Conservation (phyloP, 2,888 invertebrate genomes). For the Didymodactylos carnosus region DNA sequence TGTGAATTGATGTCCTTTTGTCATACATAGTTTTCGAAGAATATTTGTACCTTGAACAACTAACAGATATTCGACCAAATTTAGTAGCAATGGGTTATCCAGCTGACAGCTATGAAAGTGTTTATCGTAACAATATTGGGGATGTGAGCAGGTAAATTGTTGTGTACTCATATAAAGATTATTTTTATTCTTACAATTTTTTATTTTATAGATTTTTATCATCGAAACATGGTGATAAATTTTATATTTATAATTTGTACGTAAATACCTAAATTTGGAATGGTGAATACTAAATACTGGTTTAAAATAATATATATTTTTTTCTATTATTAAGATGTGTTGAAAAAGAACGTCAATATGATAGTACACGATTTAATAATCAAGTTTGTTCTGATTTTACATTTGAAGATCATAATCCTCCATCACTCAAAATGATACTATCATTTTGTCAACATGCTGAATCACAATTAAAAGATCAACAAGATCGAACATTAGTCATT, state of each 20-base stretch:
- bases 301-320: neutral
- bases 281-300: neutral
- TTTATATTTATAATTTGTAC: neutral
- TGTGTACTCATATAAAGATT: neutral
- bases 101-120: constrained; percentile 1
- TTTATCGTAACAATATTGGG: neutral
- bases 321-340: constrained; percentile 2
- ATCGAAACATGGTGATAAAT: neutral
- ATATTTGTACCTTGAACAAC: too few species aligned
- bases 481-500: neutral
- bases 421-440: neutral
- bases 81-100: constrained; percentile 14
- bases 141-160: neutral
- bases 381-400: neutral
- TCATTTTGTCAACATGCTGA: constrained; percentile 3
- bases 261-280: neutral
- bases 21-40: too few species aligned
- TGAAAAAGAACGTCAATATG: constrained; percentile 5
- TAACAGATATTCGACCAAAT: constrained; percentile 6
- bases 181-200: neutral
- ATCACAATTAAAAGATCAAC: neutral
- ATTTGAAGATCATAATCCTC: constrained; percentile 13
- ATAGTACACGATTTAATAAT: constrained; percentile 7
- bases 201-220: neutral
- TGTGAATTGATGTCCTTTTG: too few species aligned